A percentile compares a stretch with the other conserved stretches of the same genome.
phyloP scores from a whole-genome alignment of 1,140 invertebrate species.

The Pararge aegeria region DNA sequence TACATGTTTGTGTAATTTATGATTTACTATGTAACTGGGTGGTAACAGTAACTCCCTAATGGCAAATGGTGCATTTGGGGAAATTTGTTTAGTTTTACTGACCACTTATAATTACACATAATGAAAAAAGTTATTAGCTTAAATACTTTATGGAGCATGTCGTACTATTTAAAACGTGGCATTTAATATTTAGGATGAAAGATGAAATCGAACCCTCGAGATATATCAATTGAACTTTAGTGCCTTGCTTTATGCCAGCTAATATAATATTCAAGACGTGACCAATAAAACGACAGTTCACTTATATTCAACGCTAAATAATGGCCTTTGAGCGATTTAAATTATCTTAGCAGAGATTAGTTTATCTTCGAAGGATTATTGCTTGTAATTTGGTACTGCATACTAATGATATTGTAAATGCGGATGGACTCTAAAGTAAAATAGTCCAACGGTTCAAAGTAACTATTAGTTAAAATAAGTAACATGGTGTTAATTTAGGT shows the following conservation, averaged over 20 bases:
- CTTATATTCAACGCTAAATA: neutral
- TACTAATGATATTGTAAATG: constrained; percentile 19
- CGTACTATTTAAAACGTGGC: too few species aligned
- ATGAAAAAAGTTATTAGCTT: too few species aligned
- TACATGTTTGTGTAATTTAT: too few species aligned
- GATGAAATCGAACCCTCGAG: neutral
- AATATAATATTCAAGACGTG: neutral
- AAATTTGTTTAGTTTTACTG: too few species aligned
- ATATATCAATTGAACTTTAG: neutral
- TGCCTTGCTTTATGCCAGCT: neutral
- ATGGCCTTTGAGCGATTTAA: constrained; percentile 4
- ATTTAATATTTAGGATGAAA: neutral
- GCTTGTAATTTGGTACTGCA: constrained; percentile 8
- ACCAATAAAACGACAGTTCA: constrained; percentile 11
- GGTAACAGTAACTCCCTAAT: too few species aligned
- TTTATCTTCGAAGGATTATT: constrained; percentile 19
- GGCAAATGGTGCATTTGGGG: too few species aligned
- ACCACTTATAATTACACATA: too few species aligned
- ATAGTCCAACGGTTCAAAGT: too few species aligned
- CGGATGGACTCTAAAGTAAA: neutral
- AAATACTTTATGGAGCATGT: too few species aligned
- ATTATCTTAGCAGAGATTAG: constrained; percentile 19
- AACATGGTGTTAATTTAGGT: too few species aligned
- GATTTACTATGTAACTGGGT: too few species aligned
- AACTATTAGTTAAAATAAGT: neutral